phyloP scores from a whole-genome alignment of 2,113 vertebrate species.

The Apistogramma diplotaenia region DNA sequence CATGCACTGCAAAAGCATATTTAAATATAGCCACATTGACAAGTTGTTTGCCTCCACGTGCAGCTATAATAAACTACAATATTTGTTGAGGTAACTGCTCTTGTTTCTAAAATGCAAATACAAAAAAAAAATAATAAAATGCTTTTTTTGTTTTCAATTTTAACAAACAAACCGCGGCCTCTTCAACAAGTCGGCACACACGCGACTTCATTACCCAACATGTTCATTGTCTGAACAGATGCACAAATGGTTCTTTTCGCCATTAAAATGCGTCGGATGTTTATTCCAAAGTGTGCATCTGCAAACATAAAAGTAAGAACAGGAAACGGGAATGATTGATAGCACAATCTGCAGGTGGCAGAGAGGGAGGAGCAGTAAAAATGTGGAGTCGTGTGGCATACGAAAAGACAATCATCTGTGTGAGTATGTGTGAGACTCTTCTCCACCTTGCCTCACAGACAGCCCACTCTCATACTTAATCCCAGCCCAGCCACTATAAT shows the following conservation, averaged over 20 bases:
- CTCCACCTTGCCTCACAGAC: slow-evolving; percentile 40
- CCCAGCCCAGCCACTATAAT: slow-evolving; percentile 64
- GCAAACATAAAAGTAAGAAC: slow-evolving; percentile 35
- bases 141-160: too few relatives aligned
- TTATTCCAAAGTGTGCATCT: neutral
- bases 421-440: slow-evolving; percentile 13
- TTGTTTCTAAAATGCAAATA: neutral
- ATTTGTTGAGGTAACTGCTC: neutral
- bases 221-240: neutral
- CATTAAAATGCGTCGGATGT: neutral
- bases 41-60: neutral
- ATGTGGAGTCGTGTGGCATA: slow-evolving; percentile 54
- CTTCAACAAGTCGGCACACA: neutral
- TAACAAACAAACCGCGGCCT: too few relatives aligned
- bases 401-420: slow-evolving; percentile 59
- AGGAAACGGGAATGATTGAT: slow-evolving; percentile 64
- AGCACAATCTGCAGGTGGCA: slow-evolving; percentile 59
- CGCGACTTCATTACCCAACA: neutral
- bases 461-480: slow-evolving; percentile 55
- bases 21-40: neutral
- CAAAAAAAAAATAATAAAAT: neutral
- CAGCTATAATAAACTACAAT: neutral
- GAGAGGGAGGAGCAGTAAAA: slow-evolving; percentile 45
- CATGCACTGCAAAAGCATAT: slow-evolving; percentile 29
- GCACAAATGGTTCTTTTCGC: neutral